Evolutionary conservation across 2,888 invertebrate genomes (phyloP), one percentile per base, ranked within the genome.

Genomic region (Pseudeuparius sepicola): DNA sequence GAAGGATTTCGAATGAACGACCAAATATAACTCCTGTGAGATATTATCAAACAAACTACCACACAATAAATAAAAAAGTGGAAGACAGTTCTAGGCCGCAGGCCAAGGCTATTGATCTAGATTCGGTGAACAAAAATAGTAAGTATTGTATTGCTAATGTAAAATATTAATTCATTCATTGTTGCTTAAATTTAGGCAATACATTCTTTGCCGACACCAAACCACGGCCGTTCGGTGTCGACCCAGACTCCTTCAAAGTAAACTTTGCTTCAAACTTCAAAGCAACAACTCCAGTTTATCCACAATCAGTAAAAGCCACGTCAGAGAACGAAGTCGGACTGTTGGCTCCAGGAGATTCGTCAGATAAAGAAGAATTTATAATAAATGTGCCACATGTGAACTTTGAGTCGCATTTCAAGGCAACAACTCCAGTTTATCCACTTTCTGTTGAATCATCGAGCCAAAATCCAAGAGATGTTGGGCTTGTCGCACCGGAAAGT

Each of bases 341-440:
- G n/a, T n/a, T n/a, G n/a, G n/a, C n/a, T n/a, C n/a, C n/a, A n/a
- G n/a, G n/a, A n/a, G n/a, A n/a, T n/a, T n/a, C n/a, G n/a, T n/a
- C n/a, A n/a, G n/a, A n/a, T n/a, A n/a, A n/a, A n/a, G n/a, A 20
- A 20, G 7, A 6, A 20, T 20, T 20, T 20, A n/a, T 7, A 20
- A 20, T 20, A 20, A 20, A 20, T 7, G 20, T 7, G 20, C 20
- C 6, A 20, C n/a, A 6, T 7, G 20, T 20, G 7, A 20, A 20
- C 20, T 20, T 7, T n/a, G n/a, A 20, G 20, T 20, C 20, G 20
- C 37, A 39, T 14, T 43, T 40, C 29, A 38, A 43, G 39, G 50
- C 50, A 3, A 54, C 53, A 12, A 52, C 53, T 4, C 51, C 54
- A 16, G 50, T 51, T 7, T 53, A 53, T 34, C 56, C 55, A 4